A percentile compares a stretch with the other conserved stretches of the same genome.
Evolutionary conservation across 1,140 invertebrate genomes (phyloP).

Genomic region (Diuraphis noxia): DNA sequence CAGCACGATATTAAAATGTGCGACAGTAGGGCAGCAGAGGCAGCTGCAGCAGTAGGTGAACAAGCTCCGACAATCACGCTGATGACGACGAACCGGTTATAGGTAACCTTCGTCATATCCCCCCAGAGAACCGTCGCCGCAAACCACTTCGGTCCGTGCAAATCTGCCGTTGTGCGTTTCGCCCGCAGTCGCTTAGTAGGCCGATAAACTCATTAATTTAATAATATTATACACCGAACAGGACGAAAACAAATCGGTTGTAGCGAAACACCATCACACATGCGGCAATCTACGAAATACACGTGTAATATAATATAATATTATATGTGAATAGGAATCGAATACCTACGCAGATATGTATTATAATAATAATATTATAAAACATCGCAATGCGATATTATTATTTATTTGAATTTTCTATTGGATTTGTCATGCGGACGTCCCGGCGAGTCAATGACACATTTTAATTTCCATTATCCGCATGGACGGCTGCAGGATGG

Average conservation of each 20-base stretch:
- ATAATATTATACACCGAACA: background rate
- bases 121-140: background rate
- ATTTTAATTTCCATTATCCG: conserved; percentile 26
- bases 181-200: background rate
- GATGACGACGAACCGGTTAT: conserved; percentile 13
- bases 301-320: background rate
- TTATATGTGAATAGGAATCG: background rate
- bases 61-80: background rate
- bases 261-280: background rate
- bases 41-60: conserved; percentile 12
- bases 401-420: background rate
- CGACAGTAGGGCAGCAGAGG: conserved; percentile 5
- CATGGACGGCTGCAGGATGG: background rate
- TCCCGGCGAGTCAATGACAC: conserved; percentile 17
- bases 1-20: background rate
- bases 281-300: background rate
- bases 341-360: background rate
- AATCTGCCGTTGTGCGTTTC: background rate
- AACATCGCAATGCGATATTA: background rate
- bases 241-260: background rate
- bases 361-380: conserved; percentile 11
- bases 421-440: conserved; percentile 1
- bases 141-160: background rate
- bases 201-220: conserved; percentile 7
- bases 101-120: background rate